Evolutionary conservation across 2,888 invertebrate genomes (phyloP).

Genomic region (Trichogramma dendrolimi): DNA sequence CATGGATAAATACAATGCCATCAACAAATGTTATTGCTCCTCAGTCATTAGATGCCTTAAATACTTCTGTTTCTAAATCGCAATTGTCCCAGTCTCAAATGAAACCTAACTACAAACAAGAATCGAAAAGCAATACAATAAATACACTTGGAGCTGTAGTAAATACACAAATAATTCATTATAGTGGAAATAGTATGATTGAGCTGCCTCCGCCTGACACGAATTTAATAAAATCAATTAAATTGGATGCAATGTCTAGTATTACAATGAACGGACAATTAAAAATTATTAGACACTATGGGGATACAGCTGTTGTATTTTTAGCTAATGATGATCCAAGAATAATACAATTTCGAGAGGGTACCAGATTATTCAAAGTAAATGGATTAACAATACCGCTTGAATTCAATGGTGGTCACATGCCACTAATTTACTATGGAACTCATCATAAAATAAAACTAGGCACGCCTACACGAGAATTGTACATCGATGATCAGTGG

Average conservation of each 20-base stretch:
- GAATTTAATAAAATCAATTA: constrained; percentile 55
- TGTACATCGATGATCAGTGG: constrained; percentile 83
- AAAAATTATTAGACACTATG: constrained; percentile 81
- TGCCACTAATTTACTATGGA: constrained; percentile 70
- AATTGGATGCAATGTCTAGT: constrained; percentile 69
- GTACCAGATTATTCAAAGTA: constrained; percentile 60
- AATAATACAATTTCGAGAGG: constrained; percentile 79
- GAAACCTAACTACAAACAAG: too few species aligned
- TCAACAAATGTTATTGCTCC: too few species aligned
- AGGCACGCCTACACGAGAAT: constrained; percentile 87
- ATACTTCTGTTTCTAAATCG: too few species aligned
- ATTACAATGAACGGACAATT: constrained; percentile 78
- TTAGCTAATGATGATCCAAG: constrained; percentile 81
- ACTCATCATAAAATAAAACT: constrained; percentile 73
- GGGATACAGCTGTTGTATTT: constrained; percentile 78
- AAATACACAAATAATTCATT: too few species aligned
- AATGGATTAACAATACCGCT: constrained; percentile 52
- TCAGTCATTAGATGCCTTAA: too few species aligned
- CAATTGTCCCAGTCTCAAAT: too few species aligned
- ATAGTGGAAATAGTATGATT: too few species aligned
- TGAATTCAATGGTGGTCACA: constrained; percentile 66
- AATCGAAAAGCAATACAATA: too few species aligned
- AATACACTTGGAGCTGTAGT: too few species aligned
- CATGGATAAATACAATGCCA: too few species aligned
- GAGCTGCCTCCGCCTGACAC: constrained; percentile 53